Percentiles rank a stretch among this genome's conserved stretches.
These are phyloP conservation scores for Parazoanthus darwini DNA, from an alignment of 92 coral and sea anemone genomes.

Conservation along the genomic window DNA sequence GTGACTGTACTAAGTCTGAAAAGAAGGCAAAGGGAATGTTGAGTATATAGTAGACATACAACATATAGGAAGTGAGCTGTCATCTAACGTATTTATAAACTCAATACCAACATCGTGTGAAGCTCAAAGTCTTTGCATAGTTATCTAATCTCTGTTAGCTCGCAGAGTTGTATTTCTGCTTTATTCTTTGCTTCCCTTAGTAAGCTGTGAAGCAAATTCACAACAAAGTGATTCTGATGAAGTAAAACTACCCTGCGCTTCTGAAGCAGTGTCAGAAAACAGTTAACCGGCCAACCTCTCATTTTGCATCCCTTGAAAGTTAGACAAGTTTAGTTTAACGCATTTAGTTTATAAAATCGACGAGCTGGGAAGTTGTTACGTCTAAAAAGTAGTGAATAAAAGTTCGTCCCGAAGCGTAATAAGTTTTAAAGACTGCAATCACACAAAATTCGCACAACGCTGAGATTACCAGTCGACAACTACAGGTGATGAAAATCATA, in stretches of 20 bases:
- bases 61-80: constrained; percentile 3
- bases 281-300: too few species aligned
- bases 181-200: neutral
- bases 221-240: neutral
- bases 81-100: neutral
- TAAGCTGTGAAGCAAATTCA: neutral
- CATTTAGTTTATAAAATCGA: neutral
- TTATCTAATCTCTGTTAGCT: neutral
- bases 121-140: neutral
- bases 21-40: neutral
- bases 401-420: neutral
- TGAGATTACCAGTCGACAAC: neutral
- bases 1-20: neutral
- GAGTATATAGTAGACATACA: neutral
- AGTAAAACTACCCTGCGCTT: neutral
- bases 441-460: neutral
- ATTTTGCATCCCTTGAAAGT: neutral
- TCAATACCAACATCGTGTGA: neutral
- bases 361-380: neutral
- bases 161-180: neutral
- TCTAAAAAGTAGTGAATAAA: too few species aligned
- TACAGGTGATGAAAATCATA: neutral
- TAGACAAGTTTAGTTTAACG: neutral
- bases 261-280: too few species aligned
- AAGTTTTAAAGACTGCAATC: neutral